A percentile compares a stretch with the other conserved stretches of the same genome.
Evolutionary conservation across 2,888 invertebrate genomes (phyloP).

Genomic region (Diloba caeruleocephala): DNA sequence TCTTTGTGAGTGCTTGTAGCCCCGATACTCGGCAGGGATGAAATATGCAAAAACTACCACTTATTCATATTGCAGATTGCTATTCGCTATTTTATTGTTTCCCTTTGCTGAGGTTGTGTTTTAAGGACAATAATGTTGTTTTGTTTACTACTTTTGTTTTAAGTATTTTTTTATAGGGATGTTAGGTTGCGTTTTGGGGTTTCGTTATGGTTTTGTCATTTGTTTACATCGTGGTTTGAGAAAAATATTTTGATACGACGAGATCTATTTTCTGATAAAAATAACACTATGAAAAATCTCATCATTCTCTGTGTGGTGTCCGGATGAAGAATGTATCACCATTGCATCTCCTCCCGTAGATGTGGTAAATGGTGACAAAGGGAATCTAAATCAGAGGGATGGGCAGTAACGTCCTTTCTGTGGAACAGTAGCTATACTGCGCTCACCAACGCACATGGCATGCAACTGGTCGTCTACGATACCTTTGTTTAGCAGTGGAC

Average conservation of each 20-base stretch:
- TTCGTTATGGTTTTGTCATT: constrained; percentile 20
- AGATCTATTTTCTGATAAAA: too few relatives aligned
- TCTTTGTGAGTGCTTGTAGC: constrained; percentile 75
- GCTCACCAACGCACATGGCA: too few relatives aligned
- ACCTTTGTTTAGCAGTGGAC: too few relatives aligned
- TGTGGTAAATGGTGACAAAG: too few relatives aligned
- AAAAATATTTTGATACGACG: constrained; percentile 13
- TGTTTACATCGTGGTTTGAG: constrained; percentile 29
- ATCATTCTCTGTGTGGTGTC: too few relatives aligned
- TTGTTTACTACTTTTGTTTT: constrained; percentile 38
- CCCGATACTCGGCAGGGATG: constrained; percentile 61
- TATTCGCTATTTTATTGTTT: constrained; percentile 59
- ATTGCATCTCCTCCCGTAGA: too few relatives aligned
- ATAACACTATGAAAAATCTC: too few relatives aligned
- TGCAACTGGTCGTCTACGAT: too few relatives aligned
- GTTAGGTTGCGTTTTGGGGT: constrained; percentile 35
- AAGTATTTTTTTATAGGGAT: constrained; percentile 32
- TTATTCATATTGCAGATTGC: constrained; percentile 69
- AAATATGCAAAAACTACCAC: constrained; percentile 80
- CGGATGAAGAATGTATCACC: too few relatives aligned
- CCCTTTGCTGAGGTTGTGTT: constrained; percentile 48
- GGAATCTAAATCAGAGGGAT: too few relatives aligned
- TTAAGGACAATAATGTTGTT: constrained; percentile 49
- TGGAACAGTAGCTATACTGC: too few relatives aligned
- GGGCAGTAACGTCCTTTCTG: too few relatives aligned